phyloP scores from a whole-genome alignment of 1,140 invertebrate species.

The Aphelinus atriplicis region DNA sequence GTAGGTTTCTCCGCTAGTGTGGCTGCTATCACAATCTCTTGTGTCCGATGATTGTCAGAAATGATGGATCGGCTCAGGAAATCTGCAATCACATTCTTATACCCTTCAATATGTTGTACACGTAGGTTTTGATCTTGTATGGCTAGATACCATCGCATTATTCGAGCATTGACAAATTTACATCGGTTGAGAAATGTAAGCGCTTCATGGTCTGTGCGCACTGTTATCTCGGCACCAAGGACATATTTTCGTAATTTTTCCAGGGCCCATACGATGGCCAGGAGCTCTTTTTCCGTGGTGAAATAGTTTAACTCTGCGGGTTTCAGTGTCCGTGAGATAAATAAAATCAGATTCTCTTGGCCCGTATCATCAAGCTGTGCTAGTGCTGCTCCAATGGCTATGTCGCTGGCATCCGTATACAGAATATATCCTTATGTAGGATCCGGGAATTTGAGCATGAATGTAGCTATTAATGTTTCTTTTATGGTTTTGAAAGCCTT shows the following conservation, averaged over 20 bases:
- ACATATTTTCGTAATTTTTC: background rate
- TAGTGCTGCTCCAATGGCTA: too few relatives aligned
- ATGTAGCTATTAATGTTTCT: too few relatives aligned
- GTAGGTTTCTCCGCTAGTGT: too few relatives aligned
- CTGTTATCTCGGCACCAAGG: background rate
- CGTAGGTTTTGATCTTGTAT: background rate
- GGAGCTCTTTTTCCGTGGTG: slow-evolving; percentile 3
- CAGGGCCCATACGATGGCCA: slow-evolving; percentile 4
- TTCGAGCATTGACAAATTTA: background rate
- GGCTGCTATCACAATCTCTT: too few relatives aligned
- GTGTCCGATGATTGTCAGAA: too few relatives aligned
- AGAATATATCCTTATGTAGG: too few relatives aligned
- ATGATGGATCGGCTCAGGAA: background rate
- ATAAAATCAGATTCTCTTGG: background rate
- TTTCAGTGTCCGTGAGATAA: background rate
- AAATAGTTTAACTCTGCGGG: slow-evolving; percentile 10
- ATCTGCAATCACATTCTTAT: background rate
- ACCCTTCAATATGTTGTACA: background rate
- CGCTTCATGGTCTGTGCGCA: background rate
- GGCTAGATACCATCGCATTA: background rate
- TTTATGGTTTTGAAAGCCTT: too few relatives aligned
- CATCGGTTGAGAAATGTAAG: background rate
- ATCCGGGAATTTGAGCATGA: too few relatives aligned
- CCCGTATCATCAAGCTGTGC: too few relatives aligned
- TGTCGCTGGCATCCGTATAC: too few relatives aligned